Conservation (phyloP, 1,140 invertebrate species). For the Colletes gigas region DNA sequence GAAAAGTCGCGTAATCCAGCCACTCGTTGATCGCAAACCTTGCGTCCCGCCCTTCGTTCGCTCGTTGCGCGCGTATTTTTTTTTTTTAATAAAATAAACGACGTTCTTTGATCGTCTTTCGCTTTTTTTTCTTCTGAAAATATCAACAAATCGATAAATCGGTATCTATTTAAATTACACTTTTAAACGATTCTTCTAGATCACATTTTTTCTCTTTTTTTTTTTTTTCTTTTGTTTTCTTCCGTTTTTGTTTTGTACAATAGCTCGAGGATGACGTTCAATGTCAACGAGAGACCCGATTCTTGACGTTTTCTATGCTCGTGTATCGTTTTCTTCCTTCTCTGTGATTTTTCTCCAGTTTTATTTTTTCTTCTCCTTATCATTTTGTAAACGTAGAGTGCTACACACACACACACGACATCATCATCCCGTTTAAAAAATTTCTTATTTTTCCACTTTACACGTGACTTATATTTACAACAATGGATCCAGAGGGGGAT, state of each 20-base stretch:
- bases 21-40: slow-evolving; percentile 48
- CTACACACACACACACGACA: slow-evolving; percentile 74
- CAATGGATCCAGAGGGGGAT: slow-evolving; percentile 71
- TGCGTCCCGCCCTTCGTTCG: not conserved
- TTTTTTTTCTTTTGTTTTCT: slow-evolving; percentile 32
- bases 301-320: slow-evolving; percentile 44
- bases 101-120: slow-evolving; percentile 22
- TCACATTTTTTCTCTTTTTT: slow-evolving; percentile 35
- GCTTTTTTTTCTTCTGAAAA: slow-evolving; percentile 34
- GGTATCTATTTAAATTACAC: slow-evolving; percentile 48
- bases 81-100: slow-evolving; percentile 51
- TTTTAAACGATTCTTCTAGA: slow-evolving; percentile 41
- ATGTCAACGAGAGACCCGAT: slow-evolving; percentile 61
- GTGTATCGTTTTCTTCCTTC: slow-evolving; percentile 37
- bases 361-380: slow-evolving; percentile 31
- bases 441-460: slow-evolving; percentile 69
- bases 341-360: slow-evolving; percentile 47
- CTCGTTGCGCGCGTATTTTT: not conserved
- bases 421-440: slow-evolving; percentile 77
- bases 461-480: slow-evolving; percentile 74
- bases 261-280: slow-evolving; percentile 27
- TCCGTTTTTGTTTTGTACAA: slow-evolving; percentile 31
- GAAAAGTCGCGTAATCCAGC: slow-evolving; percentile 54
- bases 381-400: slow-evolving; percentile 69
- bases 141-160: slow-evolving; percentile 45